Evolutionary conservation across 2,113 vertebrate species (phyloP), one percentile per base, ranked within the genome.

Genomic region (Ceyx cyanopectus): DNA sequence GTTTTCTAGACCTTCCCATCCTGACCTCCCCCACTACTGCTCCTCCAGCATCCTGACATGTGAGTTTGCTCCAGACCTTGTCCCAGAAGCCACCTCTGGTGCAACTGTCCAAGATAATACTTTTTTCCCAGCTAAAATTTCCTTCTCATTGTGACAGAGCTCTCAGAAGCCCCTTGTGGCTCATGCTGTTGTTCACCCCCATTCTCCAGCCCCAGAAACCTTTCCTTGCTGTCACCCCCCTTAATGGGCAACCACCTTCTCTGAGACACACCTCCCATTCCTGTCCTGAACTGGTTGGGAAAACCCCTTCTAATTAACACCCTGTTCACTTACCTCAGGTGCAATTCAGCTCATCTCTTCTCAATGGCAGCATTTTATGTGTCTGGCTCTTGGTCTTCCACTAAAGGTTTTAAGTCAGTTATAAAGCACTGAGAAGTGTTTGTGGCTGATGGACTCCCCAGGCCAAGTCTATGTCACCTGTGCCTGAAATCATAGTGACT

Each of bases 151-250:
- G 45, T 40, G 40, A 37, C 22, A 45, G 53, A 72, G 34, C n/a
- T 45, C 37, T 73, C 45, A 10, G 9, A 34, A 32, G 45, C 13
- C 48, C 2, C 2, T 0, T 4, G 19, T 21, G 41, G 19, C 21
- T 57, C 34, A 3, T 1, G 1, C 10, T 6, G 1, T 30, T 6
- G 7, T 9, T 27, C 50, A 18, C 46, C 45, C 68, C 6, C 12
- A 12, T 61, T 56, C 50, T 45, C 14, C 75, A 61, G n/a, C n/a
- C 14, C 2, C 34, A 30, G 83, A 53, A 63, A 9, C 41, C 16
- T 30, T 41, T 37, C 60, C 45, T 41, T 30, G 58, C 30, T 27
- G 20, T 68, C 57, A 50, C 27, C 46, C 8, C 18, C 30, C 4
- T 4, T 21, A 14, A 22, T 0, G 7, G 12, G 24, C 30, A 15